phyloP scores from a whole-genome alignment of 2,888 invertebrate species.

The Latrodectus hesperus region DNA sequence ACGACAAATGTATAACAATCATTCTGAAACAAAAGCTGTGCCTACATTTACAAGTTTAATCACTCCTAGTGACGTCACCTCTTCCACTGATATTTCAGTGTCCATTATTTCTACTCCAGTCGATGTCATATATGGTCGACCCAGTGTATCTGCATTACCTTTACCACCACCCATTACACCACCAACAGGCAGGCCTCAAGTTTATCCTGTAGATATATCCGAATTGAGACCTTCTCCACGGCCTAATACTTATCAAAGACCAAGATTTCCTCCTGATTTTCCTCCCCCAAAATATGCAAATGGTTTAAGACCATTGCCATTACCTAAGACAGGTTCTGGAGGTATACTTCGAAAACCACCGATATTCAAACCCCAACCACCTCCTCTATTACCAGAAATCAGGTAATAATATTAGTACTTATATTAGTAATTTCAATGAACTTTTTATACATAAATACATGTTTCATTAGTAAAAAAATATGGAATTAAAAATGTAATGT shows the following conservation, averaged over 20 bases:
- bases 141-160: conserved; percentile 27
- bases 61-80: conserved; percentile 33
- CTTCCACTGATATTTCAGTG: conserved; percentile 50
- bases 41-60: conserved; percentile 52
- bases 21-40: conserved; percentile 24
- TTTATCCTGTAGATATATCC: conserved; percentile 81
- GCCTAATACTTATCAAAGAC: conserved; percentile 46
- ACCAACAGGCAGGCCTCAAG: conserved; percentile 76
- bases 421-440: too few relatives aligned
- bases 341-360: conserved; percentile 54
- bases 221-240: conserved; percentile 74
- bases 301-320: conserved; percentile 40
- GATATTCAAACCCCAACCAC: conserved; percentile 39
- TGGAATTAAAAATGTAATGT: too few relatives aligned
- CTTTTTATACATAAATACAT: too few relatives aligned
- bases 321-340: conserved; percentile 38
- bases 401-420: conserved; percentile 61
- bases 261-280: conserved; percentile 14
- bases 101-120: conserved; percentile 52
- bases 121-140: conserved; percentile 52
- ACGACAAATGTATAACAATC: conserved; percentile 60
- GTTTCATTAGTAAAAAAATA: too few relatives aligned
- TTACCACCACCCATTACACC: conserved; percentile 22
- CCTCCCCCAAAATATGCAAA: conserved; percentile 38
- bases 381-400: conserved; percentile 63